Evolutionary conservation across 2,113 vertebrate species (phyloP).

Genomic region (Brachionichthys hirsutus): DNA sequence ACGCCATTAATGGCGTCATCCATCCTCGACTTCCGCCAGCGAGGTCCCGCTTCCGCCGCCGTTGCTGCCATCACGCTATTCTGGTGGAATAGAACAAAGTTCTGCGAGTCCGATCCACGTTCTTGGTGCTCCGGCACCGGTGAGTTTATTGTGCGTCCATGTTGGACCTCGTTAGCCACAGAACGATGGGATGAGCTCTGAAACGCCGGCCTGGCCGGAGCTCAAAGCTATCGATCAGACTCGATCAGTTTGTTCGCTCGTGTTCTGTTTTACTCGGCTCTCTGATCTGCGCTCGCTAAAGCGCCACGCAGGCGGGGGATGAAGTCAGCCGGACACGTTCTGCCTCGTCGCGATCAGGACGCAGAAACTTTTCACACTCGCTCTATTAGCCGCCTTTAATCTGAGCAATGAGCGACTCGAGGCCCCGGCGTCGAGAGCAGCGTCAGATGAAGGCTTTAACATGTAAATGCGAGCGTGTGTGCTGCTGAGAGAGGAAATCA

Average conservation of each 20-base stretch:
- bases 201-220: too few relatives aligned
- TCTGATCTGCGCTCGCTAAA: conserved; percentile 42
- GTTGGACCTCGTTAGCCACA: too few relatives aligned
- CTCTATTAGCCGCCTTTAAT: conserved; percentile 37
- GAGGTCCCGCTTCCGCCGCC: too few relatives aligned
- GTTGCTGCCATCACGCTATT: too few relatives aligned
- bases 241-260: neutral
- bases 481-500: conserved; percentile 58
- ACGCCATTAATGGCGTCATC: too few relatives aligned
- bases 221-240: too few relatives aligned
- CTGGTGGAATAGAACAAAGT: too few relatives aligned
- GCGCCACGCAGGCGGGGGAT: neutral
- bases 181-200: too few relatives aligned
- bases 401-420: conserved; percentile 13
- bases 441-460: conserved; percentile 33
- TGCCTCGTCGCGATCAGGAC: conserved; percentile 6
- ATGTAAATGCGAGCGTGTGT: conserved; percentile 50
- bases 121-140: too few relatives aligned
- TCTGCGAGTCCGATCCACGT: too few relatives aligned
- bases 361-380: conserved; percentile 41
- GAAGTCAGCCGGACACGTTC: conserved; percentile 18
- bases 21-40: too few relatives aligned
- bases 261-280: conserved; percentile 48
- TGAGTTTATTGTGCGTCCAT: too few relatives aligned
- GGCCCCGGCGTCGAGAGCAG: conserved; percentile 6